Evolutionary conservation across 1,140 invertebrate species (phyloP).

Genomic region (Contarinia nasturtii): DNA sequence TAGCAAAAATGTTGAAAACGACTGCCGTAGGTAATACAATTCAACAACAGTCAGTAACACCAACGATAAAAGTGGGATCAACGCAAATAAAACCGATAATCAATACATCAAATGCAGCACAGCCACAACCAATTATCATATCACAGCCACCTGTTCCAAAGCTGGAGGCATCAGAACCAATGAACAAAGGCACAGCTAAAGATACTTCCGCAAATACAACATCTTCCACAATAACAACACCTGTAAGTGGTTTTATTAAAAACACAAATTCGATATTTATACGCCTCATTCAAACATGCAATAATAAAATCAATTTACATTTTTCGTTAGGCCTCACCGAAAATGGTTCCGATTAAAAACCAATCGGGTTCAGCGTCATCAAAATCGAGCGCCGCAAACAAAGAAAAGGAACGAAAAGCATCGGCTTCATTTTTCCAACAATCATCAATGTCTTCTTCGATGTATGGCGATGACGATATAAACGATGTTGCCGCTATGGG

Average conservation of each 20-base stretch:
- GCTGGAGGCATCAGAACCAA: slow-evolving; percentile 14
- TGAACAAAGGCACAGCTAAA: slow-evolving; percentile 11
- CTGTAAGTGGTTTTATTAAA: not conserved
- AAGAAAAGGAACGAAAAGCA: slow-evolving; percentile 3
- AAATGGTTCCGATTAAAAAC: slow-evolving; percentile 24
- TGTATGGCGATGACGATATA: slow-evolving; percentile 78
- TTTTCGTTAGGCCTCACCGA: slow-evolving; percentile 36
- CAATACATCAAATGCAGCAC: slow-evolving; percentile 1
- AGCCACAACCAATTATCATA: not conserved
- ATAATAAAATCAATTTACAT: too few relatives aligned
- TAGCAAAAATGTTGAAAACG: too few relatives aligned
- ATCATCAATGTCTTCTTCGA: slow-evolving; percentile 21
- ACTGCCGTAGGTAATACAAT: not conserved
- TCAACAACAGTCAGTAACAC: not conserved
- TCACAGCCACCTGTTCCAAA: slow-evolving; percentile 4
- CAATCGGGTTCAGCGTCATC: slow-evolving; percentile 29
- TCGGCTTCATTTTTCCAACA: slow-evolving; percentile 20
- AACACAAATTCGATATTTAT: not conserved
- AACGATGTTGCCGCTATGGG: slow-evolving; percentile 99
- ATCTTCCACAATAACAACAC: too few relatives aligned
- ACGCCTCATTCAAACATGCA: not conserved
- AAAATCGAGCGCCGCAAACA: slow-evolving; percentile 9
- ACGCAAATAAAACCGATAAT: slow-evolving; percentile 22
- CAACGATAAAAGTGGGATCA: slow-evolving; percentile 22
- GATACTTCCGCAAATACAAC: slow-evolving; percentile 4